phyloP scores from a whole-genome alignment of 2,888 invertebrate species.

The Tortricodes alternella region DNA sequence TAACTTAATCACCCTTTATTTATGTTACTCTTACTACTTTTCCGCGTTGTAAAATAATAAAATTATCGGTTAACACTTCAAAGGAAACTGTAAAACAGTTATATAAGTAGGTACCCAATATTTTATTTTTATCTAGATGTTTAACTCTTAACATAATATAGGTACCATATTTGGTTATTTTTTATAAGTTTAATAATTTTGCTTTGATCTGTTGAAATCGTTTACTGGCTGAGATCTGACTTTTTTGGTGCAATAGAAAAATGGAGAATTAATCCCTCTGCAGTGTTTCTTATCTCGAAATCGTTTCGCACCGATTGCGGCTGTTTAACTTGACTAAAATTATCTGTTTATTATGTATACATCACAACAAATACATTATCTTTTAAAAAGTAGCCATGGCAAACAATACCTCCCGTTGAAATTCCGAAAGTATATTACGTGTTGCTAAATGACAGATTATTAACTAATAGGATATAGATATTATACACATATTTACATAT shows the following conservation, averaged over 20 bases:
- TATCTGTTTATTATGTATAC: neutral
- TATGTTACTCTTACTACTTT: slow-evolving; percentile 44
- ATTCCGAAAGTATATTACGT: slow-evolving; percentile 72
- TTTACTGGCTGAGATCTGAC: slow-evolving; percentile 74
- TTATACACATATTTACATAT: slow-evolving; percentile 15
- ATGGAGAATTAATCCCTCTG: slow-evolving; percentile 28
- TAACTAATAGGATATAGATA: slow-evolving; percentile 46
- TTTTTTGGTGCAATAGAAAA: slow-evolving; percentile 55
- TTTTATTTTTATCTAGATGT: slow-evolving; percentile 66
- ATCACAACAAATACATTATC: slow-evolving; percentile 35
- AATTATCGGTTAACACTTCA: slow-evolving; percentile 57
- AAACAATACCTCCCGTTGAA: slow-evolving; percentile 69
- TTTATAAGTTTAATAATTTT: slow-evolving; percentile 77
- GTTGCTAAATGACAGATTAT: slow-evolving; percentile 67
- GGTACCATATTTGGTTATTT: slow-evolving; percentile 68
- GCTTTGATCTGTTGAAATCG: slow-evolving; percentile 78
- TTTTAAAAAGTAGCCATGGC: slow-evolving; percentile 55
- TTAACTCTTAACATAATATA: slow-evolving; percentile 63
- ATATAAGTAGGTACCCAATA: slow-evolving; percentile 71
- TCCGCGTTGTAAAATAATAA: slow-evolving; percentile 65
- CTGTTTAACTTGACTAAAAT: too few species aligned
- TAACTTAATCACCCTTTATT: slow-evolving; percentile 43
- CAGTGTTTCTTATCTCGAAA: slow-evolving; percentile 34
- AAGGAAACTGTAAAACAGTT: slow-evolving; percentile 71
- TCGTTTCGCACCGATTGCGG: neutral